Evolutionary conservation across 2,113 vertebrate genomes (phyloP).

Genomic region (Cephalophus harveyi): DNA sequence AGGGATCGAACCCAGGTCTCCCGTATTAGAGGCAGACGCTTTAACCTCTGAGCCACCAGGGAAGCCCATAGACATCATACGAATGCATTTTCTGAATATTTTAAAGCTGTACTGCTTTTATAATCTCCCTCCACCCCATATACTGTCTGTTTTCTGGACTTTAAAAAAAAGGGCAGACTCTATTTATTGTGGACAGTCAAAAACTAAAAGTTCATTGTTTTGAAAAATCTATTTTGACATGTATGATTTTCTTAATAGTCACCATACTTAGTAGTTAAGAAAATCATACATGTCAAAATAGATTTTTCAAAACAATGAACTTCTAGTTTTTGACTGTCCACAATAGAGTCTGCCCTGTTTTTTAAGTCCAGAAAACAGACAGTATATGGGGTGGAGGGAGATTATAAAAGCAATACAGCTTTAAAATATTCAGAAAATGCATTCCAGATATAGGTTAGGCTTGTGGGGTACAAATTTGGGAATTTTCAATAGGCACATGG

Average conservation of each 20-base stretch:
- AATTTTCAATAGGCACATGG: not conserved
- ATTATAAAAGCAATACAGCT: not conserved
- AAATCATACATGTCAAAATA: not conserved
- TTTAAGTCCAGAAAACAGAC: not conserved
- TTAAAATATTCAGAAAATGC: not conserved
- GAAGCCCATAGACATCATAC: no score
- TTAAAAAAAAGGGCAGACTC: not conserved
- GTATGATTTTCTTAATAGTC: not conserved
- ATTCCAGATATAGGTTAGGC: not conserved
- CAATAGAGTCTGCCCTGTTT: not conserved
- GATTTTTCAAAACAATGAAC: not conserved
- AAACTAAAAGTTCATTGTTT: not conserved
- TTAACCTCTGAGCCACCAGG: no score
- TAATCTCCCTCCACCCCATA: not conserved
- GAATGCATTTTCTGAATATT: not conserved
- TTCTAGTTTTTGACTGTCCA: not conserved
- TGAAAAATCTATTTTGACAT: not conserved
- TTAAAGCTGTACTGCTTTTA: not conserved
- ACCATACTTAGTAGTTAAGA: not conserved
- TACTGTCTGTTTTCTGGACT: not conserved
- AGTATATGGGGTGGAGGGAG: not conserved
- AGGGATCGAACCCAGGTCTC: no score
- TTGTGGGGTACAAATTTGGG: not conserved
- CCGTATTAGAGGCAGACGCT: no score
- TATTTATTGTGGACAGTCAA: not conserved